Percentiles rank a stretch among this genome's conserved stretches.
These are phyloP conservation scores for Sicus ferrugineus DNA, from an alignment of 2,888 invertebrate genomes.

Conservation along the genomic window DNA sequence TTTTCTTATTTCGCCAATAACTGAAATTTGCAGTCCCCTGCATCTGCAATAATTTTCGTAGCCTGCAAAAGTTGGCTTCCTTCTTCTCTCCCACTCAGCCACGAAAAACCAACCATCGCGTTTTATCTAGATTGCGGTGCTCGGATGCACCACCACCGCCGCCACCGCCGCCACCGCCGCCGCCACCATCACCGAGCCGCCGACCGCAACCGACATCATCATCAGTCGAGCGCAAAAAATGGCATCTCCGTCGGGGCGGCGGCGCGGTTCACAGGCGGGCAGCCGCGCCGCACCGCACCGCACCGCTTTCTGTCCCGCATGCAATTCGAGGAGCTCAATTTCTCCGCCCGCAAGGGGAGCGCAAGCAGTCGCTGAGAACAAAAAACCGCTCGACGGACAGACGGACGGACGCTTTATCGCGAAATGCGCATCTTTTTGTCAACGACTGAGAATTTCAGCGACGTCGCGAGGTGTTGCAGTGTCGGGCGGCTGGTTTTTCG, in stretches of 20 bases:
- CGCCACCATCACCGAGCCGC: no score
- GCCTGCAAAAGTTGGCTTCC: no score
- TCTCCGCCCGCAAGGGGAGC: not conserved
- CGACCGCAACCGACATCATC: not conserved
- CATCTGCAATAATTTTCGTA: no score
- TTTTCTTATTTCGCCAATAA: no score
- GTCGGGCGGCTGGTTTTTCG: not conserved
- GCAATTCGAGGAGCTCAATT: not conserved
- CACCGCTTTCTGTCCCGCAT: slow-evolving; percentile 16
- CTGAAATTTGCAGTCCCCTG: no score
- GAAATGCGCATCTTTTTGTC: slow-evolving; percentile 47
- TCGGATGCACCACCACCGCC: not conserved
- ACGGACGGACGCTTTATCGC: slow-evolving; percentile 42
- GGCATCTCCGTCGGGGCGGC: no score
- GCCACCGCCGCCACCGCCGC: no score
- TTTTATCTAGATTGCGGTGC: no score
- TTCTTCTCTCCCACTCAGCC: no score
- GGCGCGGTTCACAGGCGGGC: not conserved
- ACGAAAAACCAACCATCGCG: no score
- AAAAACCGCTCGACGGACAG: no score
- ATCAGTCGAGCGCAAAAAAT: not conserved
- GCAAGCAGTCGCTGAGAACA: not conserved
- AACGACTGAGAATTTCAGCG: slow-evolving; percentile 24
- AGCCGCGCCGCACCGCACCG: not conserved
- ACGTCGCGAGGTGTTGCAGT: slow-evolving; percentile 21